Evolutionary conservation across 2,888 invertebrate species (phyloP), one percentile per base, ranked within the genome.

Genomic region (Therioaphis trifolii): DNA sequence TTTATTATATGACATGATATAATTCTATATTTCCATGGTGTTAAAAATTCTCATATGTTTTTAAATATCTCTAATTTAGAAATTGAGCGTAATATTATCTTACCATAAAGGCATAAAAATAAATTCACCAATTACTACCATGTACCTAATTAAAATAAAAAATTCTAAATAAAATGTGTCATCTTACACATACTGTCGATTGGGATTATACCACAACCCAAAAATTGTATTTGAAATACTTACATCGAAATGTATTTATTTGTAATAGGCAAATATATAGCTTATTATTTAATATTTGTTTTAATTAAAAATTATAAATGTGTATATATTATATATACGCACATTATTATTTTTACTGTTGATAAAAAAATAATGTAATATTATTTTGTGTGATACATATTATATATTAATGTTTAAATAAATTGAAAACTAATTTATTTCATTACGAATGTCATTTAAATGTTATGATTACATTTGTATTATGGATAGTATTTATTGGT

Each of bases 311-410:
- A 68, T 40, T 78, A 55, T 68, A 78, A 68, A 40, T 68, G 21
- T 66, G n/a, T 77, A 29, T 63, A 21, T 46, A 76, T n/a, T 63
- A 11, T 27, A 55, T n/a, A 15, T 74, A 40, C 24, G 12, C 43
- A 29, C 40, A 66, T 78, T n/a, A 55, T 78, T 78, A 52, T 77
- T 66, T 77, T 49, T 52, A 69, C 18, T 43, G n/a, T 68, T 55
- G 29, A 71, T 71, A 71, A 21, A 80, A 35, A 68, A 58, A 69
- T 55, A 69, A 61, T 61, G n/a, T 80, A 43, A 21, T 79, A 80
- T 79, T 79, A 79, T 79, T 69, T 71, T 71, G 79, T 71, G 79
- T 69, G 69, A 69, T 71, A 69, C 69, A 71, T 69, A 69, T 46
- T 69, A 55, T 79, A 63, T 43, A 35, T 69, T 43, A 69, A 79